Percentiles rank a stretch among this genome's conserved stretches.
Conservation (phyloP, 2,797 vertebrate genomes). For the Sebastolobus altivelis region DNA sequence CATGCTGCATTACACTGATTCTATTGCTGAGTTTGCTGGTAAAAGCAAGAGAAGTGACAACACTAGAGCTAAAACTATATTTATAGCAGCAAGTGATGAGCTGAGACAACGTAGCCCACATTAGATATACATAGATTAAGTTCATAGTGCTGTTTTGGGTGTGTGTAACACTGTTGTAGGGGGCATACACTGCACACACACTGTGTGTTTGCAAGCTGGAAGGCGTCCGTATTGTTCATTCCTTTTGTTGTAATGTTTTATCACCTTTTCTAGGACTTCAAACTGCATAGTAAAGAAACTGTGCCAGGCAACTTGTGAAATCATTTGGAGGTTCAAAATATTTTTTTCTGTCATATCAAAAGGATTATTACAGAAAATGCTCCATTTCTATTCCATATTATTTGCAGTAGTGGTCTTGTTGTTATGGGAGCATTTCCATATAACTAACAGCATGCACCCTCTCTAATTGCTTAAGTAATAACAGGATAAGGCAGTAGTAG, state of each 20-base stretch:
- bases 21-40: neutral
- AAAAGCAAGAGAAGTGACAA: neutral
- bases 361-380: neutral
- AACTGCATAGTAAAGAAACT: conserved; percentile 3
- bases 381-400: neutral
- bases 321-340: neutral
- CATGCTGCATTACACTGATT: neutral
- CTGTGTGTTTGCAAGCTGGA: neutral
- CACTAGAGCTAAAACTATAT: neutral
- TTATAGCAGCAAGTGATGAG: neutral
- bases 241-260: conserved; percentile 3
- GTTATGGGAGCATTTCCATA: neutral
- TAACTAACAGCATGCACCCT: neutral
- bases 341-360: neutral
- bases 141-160: neutral
- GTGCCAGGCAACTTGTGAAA: neutral
- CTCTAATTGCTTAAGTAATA: neutral
- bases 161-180: neutral
- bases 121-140: neutral
- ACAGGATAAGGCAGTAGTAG: neutral
- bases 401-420: neutral
- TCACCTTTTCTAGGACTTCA: neutral
- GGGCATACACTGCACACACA: neutral
- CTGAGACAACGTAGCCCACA: neutral
- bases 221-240: neutral